Evolutionary conservation across 2,888 invertebrate species (phyloP).

Genomic region (Hoplodrina blanda): DNA sequence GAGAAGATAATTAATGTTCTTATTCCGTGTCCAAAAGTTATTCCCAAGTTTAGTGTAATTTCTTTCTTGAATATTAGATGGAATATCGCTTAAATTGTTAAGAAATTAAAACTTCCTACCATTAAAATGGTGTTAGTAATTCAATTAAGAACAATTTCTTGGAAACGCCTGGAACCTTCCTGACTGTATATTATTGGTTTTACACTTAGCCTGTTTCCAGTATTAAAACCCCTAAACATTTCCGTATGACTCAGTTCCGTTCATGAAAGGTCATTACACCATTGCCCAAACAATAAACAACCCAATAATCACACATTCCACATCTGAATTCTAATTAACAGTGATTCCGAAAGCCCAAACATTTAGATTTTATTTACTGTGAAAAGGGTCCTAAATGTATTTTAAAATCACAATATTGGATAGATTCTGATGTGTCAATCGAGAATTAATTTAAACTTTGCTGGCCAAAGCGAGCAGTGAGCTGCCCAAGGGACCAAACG

Average conservation of each 20-base stretch:
- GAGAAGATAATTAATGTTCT: neutral
- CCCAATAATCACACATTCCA: constrained; percentile 39
- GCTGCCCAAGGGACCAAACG: constrained; percentile 83
- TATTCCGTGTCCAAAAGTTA: neutral
- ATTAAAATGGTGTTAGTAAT: neutral
- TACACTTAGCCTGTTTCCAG: neutral
- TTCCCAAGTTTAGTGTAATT: neutral
- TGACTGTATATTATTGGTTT: constrained; percentile 5
- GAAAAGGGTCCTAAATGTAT: constrained; percentile 74
- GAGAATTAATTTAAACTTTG: constrained; percentile 89
- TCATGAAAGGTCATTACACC: neutral
- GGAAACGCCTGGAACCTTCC: neutral
- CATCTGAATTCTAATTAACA: constrained; percentile 48
- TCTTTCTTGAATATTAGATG: neutral
- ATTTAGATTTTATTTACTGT: constrained; percentile 68
- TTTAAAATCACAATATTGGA: constrained; percentile 83
- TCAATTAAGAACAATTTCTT: neutral
- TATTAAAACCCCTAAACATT: neutral
- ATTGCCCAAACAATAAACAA: constrained; percentile 7
- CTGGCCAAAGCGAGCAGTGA: constrained; percentile 84
- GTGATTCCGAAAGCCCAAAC: constrained; percentile 51
- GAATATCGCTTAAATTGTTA: neutral
- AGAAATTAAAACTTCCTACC: neutral
- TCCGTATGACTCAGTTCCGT: neutral
- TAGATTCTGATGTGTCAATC: constrained; percentile 86